phyloP scores from a whole-genome alignment of 2,888 invertebrate genomes.

The Sesia bembeciformis region DNA sequence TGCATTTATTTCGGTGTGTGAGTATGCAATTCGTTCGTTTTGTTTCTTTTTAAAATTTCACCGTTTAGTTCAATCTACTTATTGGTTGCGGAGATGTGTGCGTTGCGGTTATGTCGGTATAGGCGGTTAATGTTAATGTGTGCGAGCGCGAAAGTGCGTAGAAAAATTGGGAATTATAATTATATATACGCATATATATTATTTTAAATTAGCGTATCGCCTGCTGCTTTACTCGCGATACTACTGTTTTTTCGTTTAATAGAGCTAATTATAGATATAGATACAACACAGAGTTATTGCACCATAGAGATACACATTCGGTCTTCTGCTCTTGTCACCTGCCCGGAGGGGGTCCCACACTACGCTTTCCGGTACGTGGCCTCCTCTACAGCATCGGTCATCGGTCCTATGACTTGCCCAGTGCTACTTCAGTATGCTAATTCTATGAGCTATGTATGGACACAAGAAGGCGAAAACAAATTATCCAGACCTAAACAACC shows the following conservation, averaged over 20 bases:
- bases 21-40: constrained; percentile 64
- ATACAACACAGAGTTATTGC: too few species aligned
- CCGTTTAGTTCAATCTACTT: constrained; percentile 75
- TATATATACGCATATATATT: neutral
- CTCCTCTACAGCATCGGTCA: too few species aligned
- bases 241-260: neutral
- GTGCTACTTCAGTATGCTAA: too few species aligned
- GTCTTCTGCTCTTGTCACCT: too few species aligned
- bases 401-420: too few species aligned
- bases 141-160: constrained; percentile 64
- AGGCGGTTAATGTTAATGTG: constrained; percentile 20
- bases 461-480: too few species aligned
- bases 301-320: too few species aligned
- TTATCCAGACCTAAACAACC: too few species aligned
- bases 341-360: too few species aligned
- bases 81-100: constrained; percentile 63
- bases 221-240: neutral
- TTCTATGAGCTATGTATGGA: too few species aligned
- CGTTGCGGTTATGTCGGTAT: constrained; percentile 38
- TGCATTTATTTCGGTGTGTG: constrained; percentile 55
- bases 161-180: constrained; percentile 62
- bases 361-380: too few species aligned
- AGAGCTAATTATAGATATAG: neutral
- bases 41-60: constrained; percentile 73
- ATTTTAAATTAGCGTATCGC: neutral